Percentiles rank a stretch among this genome's conserved stretches.
phyloP scores from a whole-genome alignment of 2,888 invertebrate genomes.

The Lordiphosa fenestrarum region DNA sequence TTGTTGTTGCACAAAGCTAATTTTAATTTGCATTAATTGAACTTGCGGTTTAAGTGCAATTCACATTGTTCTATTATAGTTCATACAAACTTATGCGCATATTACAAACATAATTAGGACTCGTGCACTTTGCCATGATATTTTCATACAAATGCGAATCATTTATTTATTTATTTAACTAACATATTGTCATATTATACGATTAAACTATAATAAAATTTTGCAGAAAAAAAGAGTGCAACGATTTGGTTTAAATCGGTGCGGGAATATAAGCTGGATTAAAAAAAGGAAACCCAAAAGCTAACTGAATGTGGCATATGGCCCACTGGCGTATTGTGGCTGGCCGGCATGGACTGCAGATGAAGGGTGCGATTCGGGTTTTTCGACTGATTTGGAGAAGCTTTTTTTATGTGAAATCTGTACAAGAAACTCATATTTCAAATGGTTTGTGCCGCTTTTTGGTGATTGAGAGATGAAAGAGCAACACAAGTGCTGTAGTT shows the following conservation, averaged over 20 bases:
- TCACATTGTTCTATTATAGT: slow-evolving; percentile 14
- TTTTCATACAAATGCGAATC: slow-evolving; percentile 45
- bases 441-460: no score
- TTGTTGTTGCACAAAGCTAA: slow-evolving; percentile 37
- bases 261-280: slow-evolving; percentile 2
- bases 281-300: neutral
- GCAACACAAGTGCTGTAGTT: no score
- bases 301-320: neutral
- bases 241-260: slow-evolving; percentile 24
- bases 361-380: no score
- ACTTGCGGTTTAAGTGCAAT: slow-evolving; percentile 37
- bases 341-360: no score
- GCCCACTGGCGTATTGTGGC: neutral
- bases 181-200: slow-evolving; percentile 63
- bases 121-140: slow-evolving; percentile 14
- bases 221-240: neutral
- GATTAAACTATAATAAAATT: slow-evolving; percentile 14
- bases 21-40: slow-evolving; percentile 48
- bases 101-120: slow-evolving; percentile 30
- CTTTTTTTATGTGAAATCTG: no score
- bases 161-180: slow-evolving; percentile 70
- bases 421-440: no score
- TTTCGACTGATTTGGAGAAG: no score
- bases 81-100: slow-evolving; percentile 29
- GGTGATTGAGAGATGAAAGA: no score